A percentile compares a stretch with the other conserved stretches of the same genome.
Evolutionary conservation across 2,888 invertebrate species (phyloP).

Genomic region (Matsumyia berberina): DNA sequence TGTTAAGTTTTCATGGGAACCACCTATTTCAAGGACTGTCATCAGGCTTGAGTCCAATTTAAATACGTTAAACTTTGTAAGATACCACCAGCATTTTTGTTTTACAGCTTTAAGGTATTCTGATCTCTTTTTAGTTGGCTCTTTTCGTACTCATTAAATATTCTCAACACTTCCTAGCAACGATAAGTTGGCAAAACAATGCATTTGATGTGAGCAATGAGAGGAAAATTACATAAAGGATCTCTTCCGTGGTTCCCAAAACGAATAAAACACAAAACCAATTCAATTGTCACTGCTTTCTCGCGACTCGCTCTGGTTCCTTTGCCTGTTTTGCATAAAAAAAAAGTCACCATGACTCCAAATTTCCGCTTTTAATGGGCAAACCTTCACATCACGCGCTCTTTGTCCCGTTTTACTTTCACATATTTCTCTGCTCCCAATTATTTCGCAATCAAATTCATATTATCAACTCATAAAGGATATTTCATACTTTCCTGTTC

Average conservation of each 20-base stretch:
- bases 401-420: slow-evolving; percentile 2
- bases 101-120: no score
- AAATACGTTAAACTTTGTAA: no score
- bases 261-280: not conserved
- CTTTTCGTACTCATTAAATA: no score
- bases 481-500: slow-evolving; percentile 29
- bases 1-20: no score
- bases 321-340: not conserved
- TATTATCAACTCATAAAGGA: slow-evolving; percentile 55
- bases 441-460: slow-evolving; percentile 54
- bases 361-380: not conserved
- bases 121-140: no score
- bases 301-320: not conserved
- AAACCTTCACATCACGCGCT: not conserved
- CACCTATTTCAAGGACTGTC: no score
- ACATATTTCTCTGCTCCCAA: slow-evolving; percentile 23
- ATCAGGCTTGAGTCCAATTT: no score
- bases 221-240: no score
- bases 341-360: not conserved
- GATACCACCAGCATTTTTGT: no score
- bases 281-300: not conserved
- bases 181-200: no score
- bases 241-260: not conserved
- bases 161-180: no score
- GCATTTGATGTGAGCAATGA: no score